A percentile compares a stretch with the other conserved stretches of the same genome.
Conservation (phyloP, 2,888 invertebrate species). For the Eupithecia exiguata region DNA sequence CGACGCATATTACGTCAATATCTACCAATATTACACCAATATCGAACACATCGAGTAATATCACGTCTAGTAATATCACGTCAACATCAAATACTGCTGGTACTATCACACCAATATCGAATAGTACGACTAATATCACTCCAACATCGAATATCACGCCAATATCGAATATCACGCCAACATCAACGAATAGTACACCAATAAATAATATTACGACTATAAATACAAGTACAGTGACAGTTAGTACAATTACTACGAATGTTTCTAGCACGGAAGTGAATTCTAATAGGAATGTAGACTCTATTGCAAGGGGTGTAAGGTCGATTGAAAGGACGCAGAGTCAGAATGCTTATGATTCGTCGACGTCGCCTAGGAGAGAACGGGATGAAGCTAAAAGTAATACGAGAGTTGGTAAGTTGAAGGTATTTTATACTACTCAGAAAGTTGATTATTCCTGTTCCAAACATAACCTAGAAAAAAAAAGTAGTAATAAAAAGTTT, state of each 20-base stretch:
- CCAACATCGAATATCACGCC: slow-evolving; percentile 15
- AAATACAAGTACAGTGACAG: slow-evolving; percentile 25
- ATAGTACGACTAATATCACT: slow-evolving; percentile 17
- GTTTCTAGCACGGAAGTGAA: slow-evolving; percentile 22
- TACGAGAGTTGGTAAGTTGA: slow-evolving; percentile 63
- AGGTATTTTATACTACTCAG: too few relatives aligned
- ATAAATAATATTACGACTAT: slow-evolving; percentile 14
- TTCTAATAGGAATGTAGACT: slow-evolving; percentile 38
- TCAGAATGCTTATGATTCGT: slow-evolving; percentile 68
- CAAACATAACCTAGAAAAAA: too few relatives aligned
- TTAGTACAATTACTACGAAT: slow-evolving; percentile 14
- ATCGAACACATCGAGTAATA: slow-evolving; percentile 9
- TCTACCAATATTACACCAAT: slow-evolving; percentile 21
- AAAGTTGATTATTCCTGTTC: too few relatives aligned
- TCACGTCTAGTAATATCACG: not conserved
- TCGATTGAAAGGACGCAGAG: slow-evolving; percentile 68
- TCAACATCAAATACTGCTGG: not conserved
- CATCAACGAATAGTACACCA: slow-evolving; percentile 21
- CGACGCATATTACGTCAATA: slow-evolving; percentile 6
- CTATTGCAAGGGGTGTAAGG: slow-evolving; percentile 51
- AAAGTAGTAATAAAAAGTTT: too few relatives aligned
- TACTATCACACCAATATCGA: slow-evolving; percentile 14
- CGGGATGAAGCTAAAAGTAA: slow-evolving; percentile 64
- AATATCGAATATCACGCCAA: slow-evolving; percentile 14
- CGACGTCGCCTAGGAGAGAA: slow-evolving; percentile 57